Evolutionary conservation across 2,888 invertebrate species (phyloP).

Genomic region (Lepidonotus clava): DNA sequence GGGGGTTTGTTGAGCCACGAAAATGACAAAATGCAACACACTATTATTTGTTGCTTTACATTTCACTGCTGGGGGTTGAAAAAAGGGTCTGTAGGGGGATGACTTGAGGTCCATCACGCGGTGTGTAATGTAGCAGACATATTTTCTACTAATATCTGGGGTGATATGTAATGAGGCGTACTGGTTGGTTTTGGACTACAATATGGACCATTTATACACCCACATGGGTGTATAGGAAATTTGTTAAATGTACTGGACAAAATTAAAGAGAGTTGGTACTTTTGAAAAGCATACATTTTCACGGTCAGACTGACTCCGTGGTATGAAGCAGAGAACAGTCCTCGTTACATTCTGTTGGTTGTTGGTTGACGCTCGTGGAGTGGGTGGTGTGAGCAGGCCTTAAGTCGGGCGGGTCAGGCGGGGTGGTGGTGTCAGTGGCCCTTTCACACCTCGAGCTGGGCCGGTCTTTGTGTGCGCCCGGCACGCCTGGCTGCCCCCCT

Average conservation of each 20-base stretch:
- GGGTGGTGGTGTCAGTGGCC: neutral
- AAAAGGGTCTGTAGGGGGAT: no score
- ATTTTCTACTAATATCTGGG: neutral
- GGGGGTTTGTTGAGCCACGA: no score
- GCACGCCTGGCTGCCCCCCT: constrained; percentile 23
- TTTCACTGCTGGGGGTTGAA: no score
- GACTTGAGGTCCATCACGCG: neutral
- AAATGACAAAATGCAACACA: no score
- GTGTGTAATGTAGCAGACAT: neutral
- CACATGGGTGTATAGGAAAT: no score
- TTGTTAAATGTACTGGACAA: no score
- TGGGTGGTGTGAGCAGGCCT: neutral
- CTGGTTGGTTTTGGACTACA: neutral
- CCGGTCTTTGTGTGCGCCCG: neutral
- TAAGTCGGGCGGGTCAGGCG: neutral
- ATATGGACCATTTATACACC: neutral
- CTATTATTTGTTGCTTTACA: no score
- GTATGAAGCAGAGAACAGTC: no score
- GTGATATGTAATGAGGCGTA: neutral
- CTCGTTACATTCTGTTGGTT: no score
- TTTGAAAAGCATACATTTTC: no score
- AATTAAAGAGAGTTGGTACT: no score
- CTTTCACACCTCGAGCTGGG: constrained; percentile 28
- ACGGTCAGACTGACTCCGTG: no score
- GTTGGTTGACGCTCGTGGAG: neutral